Evolutionary conservation across 2,797 vertebrate genomes (phyloP).

Genomic region (Falco novaeseelandiae): DNA sequence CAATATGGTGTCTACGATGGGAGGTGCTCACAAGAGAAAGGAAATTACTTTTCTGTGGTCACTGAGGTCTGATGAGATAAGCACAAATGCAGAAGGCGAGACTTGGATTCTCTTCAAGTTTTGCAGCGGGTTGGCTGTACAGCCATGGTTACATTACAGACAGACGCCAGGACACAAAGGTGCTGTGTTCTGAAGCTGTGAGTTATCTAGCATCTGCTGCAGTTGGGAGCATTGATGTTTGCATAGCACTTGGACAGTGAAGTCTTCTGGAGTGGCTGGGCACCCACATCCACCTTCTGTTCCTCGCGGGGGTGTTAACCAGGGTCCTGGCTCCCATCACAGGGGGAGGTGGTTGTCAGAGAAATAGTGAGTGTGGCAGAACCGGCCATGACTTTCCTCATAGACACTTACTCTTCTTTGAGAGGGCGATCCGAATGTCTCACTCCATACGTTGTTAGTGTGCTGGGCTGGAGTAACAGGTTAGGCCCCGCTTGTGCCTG

Average conservation of each 20-base stretch:
- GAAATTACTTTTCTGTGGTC: background rate
- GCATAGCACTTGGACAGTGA: background rate
- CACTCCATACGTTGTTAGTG: accelerated
- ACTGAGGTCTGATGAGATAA: conserved; percentile 28
- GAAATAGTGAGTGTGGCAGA: background rate
- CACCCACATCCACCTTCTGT: background rate
- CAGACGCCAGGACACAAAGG: background rate
- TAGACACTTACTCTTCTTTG: background rate
- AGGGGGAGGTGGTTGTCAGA: background rate
- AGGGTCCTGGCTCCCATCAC: too few relatives aligned
- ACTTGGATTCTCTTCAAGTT: background rate
- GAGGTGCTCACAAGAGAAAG: conserved; percentile 12
- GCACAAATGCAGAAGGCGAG: conserved; percentile 4
- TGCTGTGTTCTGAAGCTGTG: background rate
- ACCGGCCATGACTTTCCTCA: background rate
- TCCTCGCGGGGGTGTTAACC: background rate
- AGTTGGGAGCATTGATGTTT: background rate
- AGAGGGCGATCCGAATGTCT: background rate
- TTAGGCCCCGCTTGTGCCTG: background rate
- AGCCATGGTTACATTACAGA: background rate
- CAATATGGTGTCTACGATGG: accelerated
- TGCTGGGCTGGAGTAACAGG: background rate
- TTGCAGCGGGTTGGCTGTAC: background rate
- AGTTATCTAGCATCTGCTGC: background rate
- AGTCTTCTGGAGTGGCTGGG: background rate